Percentiles rank a stretch among this genome's conserved stretches.
Conservation (phyloP, 2,888 invertebrate genomes). For the Drosophila leonis region DNA sequence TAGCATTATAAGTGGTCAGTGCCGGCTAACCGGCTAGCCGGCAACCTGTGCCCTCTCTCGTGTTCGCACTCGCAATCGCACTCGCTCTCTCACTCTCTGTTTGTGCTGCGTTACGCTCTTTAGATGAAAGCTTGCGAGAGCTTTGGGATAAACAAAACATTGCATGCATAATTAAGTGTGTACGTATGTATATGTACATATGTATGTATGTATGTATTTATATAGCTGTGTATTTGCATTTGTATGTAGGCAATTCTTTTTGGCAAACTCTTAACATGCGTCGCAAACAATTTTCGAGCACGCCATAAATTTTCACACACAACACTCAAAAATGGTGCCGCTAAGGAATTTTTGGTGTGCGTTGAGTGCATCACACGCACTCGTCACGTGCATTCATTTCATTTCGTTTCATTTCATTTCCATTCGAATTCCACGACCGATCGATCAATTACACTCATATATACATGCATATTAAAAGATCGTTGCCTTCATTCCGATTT, state of each 20-base stretch:
- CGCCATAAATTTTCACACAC: constrained; percentile 68
- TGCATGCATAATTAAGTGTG: constrained; percentile 29
- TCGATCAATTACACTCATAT: constrained; percentile 58
- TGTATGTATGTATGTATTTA: background rate
- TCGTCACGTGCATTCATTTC: constrained; percentile 69
- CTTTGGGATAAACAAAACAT: constrained; percentile 40
- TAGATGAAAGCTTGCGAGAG: constrained; percentile 42
- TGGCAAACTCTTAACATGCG: constrained; percentile 59
- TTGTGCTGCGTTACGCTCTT: constrained; percentile 30
- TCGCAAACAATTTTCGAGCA: constrained; percentile 57
- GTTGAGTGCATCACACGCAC: constrained; percentile 59
- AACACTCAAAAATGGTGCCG: constrained; percentile 48
- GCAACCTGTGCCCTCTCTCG: constrained; percentile 46
- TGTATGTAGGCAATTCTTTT: constrained; percentile 27
- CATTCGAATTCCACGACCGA: constrained; percentile 61
- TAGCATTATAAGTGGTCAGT: constrained; percentile 38
- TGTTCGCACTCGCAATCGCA: background rate
- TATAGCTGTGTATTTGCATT: background rate
- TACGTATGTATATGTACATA: background rate
- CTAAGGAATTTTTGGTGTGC: constrained; percentile 57
- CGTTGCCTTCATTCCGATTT: constrained; percentile 69
- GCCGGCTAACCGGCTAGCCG: constrained; percentile 69
- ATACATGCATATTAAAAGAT: constrained; percentile 57
- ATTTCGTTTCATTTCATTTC: constrained; percentile 48
- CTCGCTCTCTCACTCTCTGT: constrained; percentile 6